phyloP scores from a whole-genome alignment of 2,113 vertebrate species.

The Pelecanus crispus region DNA sequence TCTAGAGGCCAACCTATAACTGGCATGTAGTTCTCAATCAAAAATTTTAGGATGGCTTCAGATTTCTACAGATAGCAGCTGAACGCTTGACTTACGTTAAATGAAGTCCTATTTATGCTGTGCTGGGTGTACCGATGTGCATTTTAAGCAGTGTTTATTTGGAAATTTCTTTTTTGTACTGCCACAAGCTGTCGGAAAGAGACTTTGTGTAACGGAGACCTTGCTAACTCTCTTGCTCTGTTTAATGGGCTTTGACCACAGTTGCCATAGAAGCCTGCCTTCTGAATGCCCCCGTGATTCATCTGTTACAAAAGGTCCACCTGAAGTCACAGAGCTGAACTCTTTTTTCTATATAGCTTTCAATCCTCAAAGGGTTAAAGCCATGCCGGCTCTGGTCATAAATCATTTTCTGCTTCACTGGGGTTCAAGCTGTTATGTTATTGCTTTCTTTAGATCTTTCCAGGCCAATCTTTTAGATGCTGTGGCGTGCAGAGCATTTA shows the following conservation, averaged over 20 bases:
- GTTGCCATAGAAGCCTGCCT: background rate
- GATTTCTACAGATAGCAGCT: background rate
- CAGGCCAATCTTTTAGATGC: background rate
- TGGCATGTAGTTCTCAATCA: background rate
- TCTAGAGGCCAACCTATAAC: background rate
- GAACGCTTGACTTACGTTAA: background rate
- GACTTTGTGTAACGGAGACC: background rate
- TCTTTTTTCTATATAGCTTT: background rate
- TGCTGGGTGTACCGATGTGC: background rate
- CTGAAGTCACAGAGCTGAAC: background rate
- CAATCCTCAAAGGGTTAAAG: background rate
- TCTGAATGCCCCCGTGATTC: background rate
- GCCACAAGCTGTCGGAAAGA: background rate
- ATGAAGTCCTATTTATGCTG: rapidly evolving
- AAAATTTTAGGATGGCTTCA: background rate
- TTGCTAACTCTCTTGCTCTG: rapidly evolving
- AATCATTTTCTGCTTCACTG: background rate
- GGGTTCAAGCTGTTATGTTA: background rate
- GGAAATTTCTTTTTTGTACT: background rate
- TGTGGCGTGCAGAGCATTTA: rapidly evolving
- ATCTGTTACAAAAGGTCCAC: background rate
- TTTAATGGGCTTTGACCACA: background rate
- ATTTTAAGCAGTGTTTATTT: background rate
- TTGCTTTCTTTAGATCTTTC: background rate
- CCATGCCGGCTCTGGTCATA: background rate